These are phyloP conservation scores for Pseudoips prasinana DNA, from an alignment of 2,888 invertebrate genomes.

Conservation along the genomic window DNA sequence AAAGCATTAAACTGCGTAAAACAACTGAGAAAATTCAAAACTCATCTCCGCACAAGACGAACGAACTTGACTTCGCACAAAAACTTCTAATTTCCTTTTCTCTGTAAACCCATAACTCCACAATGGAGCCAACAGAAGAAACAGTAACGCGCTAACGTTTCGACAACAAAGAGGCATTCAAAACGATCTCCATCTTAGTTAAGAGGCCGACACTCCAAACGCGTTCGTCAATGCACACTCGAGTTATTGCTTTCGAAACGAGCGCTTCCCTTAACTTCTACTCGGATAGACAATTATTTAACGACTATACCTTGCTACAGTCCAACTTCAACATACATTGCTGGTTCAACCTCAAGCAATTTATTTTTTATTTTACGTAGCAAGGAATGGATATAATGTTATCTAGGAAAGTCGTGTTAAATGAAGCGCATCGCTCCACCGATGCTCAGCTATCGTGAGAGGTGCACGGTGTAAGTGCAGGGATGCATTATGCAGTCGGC, in stretches of 20 bases:
- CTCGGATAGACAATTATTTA: conserved; percentile 9
- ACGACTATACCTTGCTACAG: not conserved
- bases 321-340: conserved; percentile 4
- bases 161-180: conserved; percentile 61
- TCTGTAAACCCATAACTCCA: conserved; percentile 29
- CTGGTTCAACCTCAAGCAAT: not conserved
- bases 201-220: conserved; percentile 64
- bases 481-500: conserved; percentile 66
- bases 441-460: conserved; percentile 41
- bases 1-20: no score
- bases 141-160: conserved; percentile 42
- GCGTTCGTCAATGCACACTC: conserved; percentile 72
- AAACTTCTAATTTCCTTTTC: conserved; percentile 32
- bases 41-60: not conserved
- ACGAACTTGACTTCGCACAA: conserved; percentile 21
- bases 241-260: conserved; percentile 66
- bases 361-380: not conserved
- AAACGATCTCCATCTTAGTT: conserved; percentile 66
- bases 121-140: conserved; percentile 30
- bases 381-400: conserved; percentile 23
- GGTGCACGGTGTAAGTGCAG: conserved; percentile 61
- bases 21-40: no score
- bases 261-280: conserved; percentile 49
- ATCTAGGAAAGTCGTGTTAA: conserved; percentile 20
- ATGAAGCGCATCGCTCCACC: conserved; percentile 39